phyloP scores from a whole-genome alignment of 2,113 vertebrate species.

The Oreotrochilus melanogaster region DNA sequence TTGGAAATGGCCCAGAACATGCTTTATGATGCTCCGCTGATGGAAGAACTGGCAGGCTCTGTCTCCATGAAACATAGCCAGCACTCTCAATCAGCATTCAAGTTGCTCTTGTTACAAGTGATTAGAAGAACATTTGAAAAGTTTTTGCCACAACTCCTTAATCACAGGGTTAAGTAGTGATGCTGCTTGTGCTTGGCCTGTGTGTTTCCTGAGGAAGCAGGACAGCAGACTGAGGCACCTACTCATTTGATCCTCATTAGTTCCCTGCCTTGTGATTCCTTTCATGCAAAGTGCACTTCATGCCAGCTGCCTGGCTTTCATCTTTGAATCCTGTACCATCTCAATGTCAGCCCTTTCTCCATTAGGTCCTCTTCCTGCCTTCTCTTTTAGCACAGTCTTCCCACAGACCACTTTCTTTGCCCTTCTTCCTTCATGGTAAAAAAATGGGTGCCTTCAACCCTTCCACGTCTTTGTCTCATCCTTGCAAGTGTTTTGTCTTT shows the following conservation, averaged over 20 bases:
- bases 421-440: background rate
- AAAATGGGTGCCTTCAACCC: background rate
- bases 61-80: background rate
- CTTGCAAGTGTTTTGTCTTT: background rate
- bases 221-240: background rate
- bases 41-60: background rate
- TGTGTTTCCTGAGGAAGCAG: background rate
- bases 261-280: background rate
- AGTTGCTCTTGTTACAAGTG: background rate
- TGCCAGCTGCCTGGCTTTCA: background rate
- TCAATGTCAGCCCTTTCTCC: background rate
- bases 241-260: background rate
- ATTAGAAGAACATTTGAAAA: background rate
- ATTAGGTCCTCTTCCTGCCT: background rate
- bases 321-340: background rate
- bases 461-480: background rate
- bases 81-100: background rate
- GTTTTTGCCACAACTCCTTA: background rate
- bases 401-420: background rate
- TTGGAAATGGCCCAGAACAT: slow-evolving; percentile 32
- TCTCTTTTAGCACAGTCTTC: background rate
- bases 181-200: background rate
- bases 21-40: background rate
- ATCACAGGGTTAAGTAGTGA: background rate
- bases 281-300: background rate